Percentiles rank a stretch among this genome's conserved stretches.
Evolutionary conservation across 1,140 invertebrate species (phyloP).

Genomic region (Elymnias hypermnestra): DNA sequence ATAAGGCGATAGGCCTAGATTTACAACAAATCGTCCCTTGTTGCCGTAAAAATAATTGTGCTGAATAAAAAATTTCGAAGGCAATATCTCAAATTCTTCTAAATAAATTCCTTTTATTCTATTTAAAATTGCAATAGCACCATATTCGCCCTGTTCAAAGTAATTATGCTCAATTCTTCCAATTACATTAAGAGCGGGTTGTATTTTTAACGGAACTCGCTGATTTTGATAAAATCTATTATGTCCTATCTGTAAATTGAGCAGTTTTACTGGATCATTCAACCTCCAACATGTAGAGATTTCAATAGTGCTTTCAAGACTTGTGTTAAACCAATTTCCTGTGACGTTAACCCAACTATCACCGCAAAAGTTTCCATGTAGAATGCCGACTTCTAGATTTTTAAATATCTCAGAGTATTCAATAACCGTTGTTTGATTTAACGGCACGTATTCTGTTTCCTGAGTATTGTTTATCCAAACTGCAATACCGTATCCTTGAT

Average conservation of each 20-base stretch:
- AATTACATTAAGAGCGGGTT: conserved; percentile 89
- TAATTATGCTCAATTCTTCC: conserved; percentile 91
- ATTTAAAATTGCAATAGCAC: conserved; percentile 92
- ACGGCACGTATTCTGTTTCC: conserved; percentile 85
- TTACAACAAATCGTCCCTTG: conserved; percentile 90
- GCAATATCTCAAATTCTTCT: conserved; percentile 80
- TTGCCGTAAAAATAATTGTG: conserved; percentile 94
- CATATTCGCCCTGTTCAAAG: conserved; percentile 88
- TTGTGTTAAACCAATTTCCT: conserved; percentile 89
- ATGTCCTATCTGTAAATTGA: conserved; percentile 89
- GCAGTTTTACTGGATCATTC: conserved; percentile 71
- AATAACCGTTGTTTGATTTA: conserved; percentile 90
- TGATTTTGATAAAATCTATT: conserved; percentile 88
- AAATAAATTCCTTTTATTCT: conserved; percentile 83
- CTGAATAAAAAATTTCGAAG: conserved; percentile 85
- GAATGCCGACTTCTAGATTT: conserved; percentile 90
- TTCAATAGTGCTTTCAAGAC: conserved; percentile 84
- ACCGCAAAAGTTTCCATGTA: conserved; percentile 87
- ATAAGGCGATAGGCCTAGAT: conserved; percentile 91
- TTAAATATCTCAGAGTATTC: conserved; percentile 91
- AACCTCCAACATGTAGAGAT: conserved; percentile 86
- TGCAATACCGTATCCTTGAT: conserved; percentile 89
- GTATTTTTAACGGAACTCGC: conserved; percentile 86
- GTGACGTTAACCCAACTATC: conserved; percentile 89
- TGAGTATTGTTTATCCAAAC: conserved; percentile 93